Percentiles rank a stretch among this genome's conserved stretches.
These are phyloP conservation scores for Takifugu rubripes DNA, from an alignment of 2,797 vertebrate genomes.

Conservation along the genomic window DNA sequence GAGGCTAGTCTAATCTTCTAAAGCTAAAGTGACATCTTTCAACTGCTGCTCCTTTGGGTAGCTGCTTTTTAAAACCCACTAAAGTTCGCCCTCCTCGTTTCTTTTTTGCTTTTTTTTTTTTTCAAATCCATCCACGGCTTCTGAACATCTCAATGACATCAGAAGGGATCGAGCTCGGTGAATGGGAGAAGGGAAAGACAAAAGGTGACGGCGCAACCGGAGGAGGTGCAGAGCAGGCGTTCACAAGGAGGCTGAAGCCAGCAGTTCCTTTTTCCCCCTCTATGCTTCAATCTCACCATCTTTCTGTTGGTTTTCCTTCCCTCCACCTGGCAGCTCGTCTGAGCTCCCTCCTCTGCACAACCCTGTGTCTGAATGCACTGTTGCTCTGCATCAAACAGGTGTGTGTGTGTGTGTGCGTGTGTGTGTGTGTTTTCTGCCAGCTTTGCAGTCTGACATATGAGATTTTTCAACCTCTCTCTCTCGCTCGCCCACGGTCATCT, in stretches of 20 bases:
- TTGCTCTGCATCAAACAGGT: background rate
- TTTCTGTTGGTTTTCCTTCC: constrained; percentile 28
- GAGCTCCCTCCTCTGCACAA: constrained; percentile 45
- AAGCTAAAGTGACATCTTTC: no score
- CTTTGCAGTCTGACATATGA: constrained; percentile 70
- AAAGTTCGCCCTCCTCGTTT: no score
- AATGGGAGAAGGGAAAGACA: constrained; percentile 3
- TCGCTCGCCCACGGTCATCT: constrained; percentile 61
- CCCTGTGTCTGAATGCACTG: constrained; percentile 2
- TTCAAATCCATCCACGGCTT: no score
- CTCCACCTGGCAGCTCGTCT: constrained; percentile 44
- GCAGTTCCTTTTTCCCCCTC: constrained; percentile 3
- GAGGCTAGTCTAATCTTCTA: no score
- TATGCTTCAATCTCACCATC: constrained; percentile 7
- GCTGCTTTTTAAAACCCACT: no score
- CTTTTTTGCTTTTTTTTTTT: no score
- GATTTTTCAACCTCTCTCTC: constrained; percentile 59
- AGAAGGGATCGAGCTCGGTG: no score
- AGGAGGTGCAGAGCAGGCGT: constrained; percentile 9
- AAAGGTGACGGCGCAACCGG: constrained; percentile 8
- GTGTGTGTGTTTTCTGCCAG: constrained; percentile 65
- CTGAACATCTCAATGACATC: no score
- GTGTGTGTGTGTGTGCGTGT: constrained; percentile 22
- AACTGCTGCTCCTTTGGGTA: no score
- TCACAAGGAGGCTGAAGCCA: background rate